Evolutionary conservation across 2,113 vertebrate species (phyloP), one percentile per base, ranked within the genome.

Genomic region (Gavialis gangeticus): DNA sequence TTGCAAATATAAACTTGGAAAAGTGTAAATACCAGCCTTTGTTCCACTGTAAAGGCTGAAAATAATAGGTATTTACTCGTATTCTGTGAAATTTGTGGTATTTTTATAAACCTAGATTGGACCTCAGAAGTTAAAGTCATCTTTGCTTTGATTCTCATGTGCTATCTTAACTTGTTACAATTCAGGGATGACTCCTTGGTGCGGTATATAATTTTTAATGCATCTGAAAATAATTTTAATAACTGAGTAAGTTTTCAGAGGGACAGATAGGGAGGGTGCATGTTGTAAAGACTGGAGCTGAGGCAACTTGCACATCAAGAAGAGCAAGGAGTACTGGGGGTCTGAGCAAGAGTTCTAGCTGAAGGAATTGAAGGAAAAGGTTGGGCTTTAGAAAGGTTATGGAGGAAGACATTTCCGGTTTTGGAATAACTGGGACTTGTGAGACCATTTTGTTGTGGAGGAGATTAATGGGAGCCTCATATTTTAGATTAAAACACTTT

Each of bases 31-130:
- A 34, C 67, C 19, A 69, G 30, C 5, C 11, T 37, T 69, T 12
- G 18, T 30, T 69, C 10, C 5, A 34, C 19, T 37, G 19, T 30
- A 69, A 69, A 37, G 30, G 34, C 67, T 34, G 34, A 71, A 66
- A 28, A 66, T 28, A 18, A 8, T 18, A 21, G 28, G 0, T 59
- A 21, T 56, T 55, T 37, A 17, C 71, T 73, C 12, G 24, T 84
- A 9, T 2, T 77, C 21, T 56, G 25, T 0, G 0, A 21, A 69
- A 34, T 19, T 69, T 69, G 30, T 69, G 4, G 1, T 3, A 12
- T 8, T 21, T 1, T 0, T 73, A 67, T 54, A 21, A 5, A 80
- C 22, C 56, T 11, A 17, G 6, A 75, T 11, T 75, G 16, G 34
- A 14, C 16, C n/a, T 59, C 21, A 30, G 21, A 69, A 69, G 66